phyloP scores from a whole-genome alignment of 2,888 invertebrate species.

The Tribolium freemani region DNA sequence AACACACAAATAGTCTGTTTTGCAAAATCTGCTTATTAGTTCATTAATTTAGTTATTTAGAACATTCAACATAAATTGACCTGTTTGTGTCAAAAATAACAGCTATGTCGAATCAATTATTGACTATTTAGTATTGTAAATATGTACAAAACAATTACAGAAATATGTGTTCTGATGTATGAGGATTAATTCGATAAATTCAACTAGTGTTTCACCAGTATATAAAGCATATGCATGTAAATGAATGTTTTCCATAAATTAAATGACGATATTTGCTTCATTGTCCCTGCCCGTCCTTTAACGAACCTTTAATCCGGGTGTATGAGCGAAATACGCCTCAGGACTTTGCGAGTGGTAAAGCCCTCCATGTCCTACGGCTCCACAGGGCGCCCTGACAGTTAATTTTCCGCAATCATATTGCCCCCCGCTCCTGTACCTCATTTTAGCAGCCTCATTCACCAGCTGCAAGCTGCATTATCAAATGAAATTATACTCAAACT shows the following conservation, averaged over 20 bases:
- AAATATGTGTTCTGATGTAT: no score
- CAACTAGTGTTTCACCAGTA: not conserved
- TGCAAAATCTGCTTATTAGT: no score
- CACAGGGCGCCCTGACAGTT: slow-evolving; percentile 92
- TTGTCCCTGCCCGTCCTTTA: not conserved
- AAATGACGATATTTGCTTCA: not conserved
- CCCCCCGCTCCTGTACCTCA: slow-evolving; percentile 93
- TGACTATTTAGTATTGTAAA: no score
- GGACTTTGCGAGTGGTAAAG: slow-evolving; percentile 99
- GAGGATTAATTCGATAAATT: no score
- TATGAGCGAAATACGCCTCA: slow-evolving; percentile 97
- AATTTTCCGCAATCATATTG: slow-evolving; percentile 90
- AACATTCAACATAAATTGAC: no score
- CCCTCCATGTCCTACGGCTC: slow-evolving; percentile 98
- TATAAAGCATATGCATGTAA: not conserved
- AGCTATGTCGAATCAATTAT: no score
- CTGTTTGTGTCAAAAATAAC: no score
- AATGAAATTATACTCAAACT: slow-evolving; percentile 9
- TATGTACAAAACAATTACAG: no score
- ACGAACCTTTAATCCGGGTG: slow-evolving; percentile 88
- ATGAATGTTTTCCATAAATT: not conserved
- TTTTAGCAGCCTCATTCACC: slow-evolving; percentile 95
- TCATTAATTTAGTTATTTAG: no score
- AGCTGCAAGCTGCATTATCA: slow-evolving; percentile 69
- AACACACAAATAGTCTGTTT: no score